Base-by-base conservation (phyloP, 1,140 invertebrate genomes). In the Drosophila equinoxialis region DNA sequence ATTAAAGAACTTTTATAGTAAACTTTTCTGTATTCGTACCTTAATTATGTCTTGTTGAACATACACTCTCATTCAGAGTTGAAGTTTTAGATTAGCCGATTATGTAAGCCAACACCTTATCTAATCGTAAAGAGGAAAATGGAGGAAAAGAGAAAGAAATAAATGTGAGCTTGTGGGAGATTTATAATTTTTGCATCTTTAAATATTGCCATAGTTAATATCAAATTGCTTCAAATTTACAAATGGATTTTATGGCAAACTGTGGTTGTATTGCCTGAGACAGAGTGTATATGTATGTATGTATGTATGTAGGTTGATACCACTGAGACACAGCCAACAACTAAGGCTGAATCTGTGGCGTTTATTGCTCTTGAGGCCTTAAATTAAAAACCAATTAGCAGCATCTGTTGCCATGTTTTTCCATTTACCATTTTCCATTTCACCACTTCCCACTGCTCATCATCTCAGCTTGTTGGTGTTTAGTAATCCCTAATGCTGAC, bases 301-400 rank as follows among this genome's bases (percentile, higher is more conserved):
- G 26, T 37, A 37, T 10, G 10, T 37, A 37, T 37, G 35, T 37
- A 37, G 35, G 35, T 37, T 37, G 35, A 37, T 37, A 17, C 17
- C 45, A 20, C 55, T 58, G 26, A 58, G 55, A 30, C 30, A 10
- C 6, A 35, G 26, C n/a, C 55, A 58, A 58, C 55, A 58, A 58
- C n/a, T 30, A 33, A 8, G 55, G 30, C 55, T 58, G 58, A 42
- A 55, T 57, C 64, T 57, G 51, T 68, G 55, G 70, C 68, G 75
- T 78, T 78, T 78, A 78, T 78, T 78, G 75, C 75, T 78, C 75
- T 74, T 59, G 75, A 74, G 75, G 75, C 75, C 75, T 78, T 78
- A 78, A 78, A 78, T 78, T 78, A 78, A 78, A 78, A 78, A 78
- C 67, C 75, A 78, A 78, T 78, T 78, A 78, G 75, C 72, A 78